Evolutionary conservation across 2,888 invertebrate genomes (phyloP).

Genomic region (Drosophila barbarae): DNA sequence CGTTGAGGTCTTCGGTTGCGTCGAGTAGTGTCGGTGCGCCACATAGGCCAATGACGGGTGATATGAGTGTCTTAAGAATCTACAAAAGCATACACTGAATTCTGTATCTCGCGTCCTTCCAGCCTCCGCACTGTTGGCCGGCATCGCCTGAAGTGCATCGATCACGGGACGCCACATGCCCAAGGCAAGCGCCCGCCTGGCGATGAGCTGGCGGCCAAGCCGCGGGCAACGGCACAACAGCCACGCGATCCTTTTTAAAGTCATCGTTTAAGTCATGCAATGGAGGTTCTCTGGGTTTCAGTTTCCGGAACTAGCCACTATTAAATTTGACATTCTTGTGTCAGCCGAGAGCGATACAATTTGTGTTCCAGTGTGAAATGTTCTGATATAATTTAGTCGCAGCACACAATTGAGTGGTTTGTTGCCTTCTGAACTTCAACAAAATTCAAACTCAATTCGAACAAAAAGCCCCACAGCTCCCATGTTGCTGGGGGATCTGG

Average conservation of each 20-base stretch:
- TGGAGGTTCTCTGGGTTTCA: conserved; percentile 3
- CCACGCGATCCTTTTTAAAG: conserved; percentile 37
- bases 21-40: conserved; percentile 50
- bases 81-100: neutral
- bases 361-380: conserved; percentile 5
- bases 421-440: neutral
- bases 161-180: conserved; percentile 44
- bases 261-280: conserved; percentile 40
- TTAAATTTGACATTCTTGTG: conserved; percentile 63
- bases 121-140: neutral
- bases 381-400: conserved; percentile 11
- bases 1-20: conserved; percentile 49
- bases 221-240: conserved; percentile 33
- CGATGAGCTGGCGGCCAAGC: conserved; percentile 38
- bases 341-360: conserved; percentile 19
- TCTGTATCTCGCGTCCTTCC: neutral
- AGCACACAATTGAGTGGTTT: neutral
- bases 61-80: neutral
- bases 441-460: neutral
- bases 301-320: conserved; percentile 48
- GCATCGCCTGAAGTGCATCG: conserved; percentile 2
- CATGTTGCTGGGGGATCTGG: neutral
- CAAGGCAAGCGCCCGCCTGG: conserved; percentile 37
- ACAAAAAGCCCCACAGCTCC: neutral
- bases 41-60: conserved; percentile 20